These are phyloP conservation scores for Neosilurus mollespiculum DNA, from an alignment of 2,797 vertebrate genomes.

Conservation along the genomic window DNA sequence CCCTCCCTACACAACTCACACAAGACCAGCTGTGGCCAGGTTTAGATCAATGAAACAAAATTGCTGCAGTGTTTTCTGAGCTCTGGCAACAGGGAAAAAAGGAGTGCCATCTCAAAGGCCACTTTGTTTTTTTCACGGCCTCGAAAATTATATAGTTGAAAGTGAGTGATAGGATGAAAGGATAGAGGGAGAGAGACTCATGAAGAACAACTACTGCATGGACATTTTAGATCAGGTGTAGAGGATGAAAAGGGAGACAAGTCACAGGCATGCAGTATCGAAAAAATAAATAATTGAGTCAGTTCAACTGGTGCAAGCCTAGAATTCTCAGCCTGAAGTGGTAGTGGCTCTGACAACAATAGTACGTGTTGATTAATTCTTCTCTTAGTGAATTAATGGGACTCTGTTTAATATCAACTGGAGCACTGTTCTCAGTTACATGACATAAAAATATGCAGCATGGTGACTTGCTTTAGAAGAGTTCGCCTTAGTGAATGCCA, in stretches of 20 bases:
- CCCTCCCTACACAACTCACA: slow-evolving; percentile 8
- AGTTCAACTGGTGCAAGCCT: slow-evolving; percentile 16
- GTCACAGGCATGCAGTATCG: slow-evolving; percentile 39
- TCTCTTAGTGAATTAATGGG: slow-evolving; percentile 53
- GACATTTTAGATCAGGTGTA: slow-evolving; percentile 55
- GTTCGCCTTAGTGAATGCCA: slow-evolving; percentile 49
- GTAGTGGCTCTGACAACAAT: slow-evolving; percentile 38
- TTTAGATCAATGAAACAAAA: slow-evolving; percentile 63
- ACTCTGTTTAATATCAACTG: slow-evolving; percentile 48
- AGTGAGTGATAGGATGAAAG: slow-evolving; percentile 63
- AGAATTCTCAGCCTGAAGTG: slow-evolving; percentile 41
- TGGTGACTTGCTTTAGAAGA: slow-evolving; percentile 34
- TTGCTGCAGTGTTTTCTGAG: slow-evolving; percentile 60
- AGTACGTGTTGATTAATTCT: slow-evolving; percentile 48
- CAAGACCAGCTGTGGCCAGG: slow-evolving; percentile 58
- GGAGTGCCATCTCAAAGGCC: slow-evolving; percentile 61
- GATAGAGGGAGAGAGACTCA: slow-evolving; percentile 51
- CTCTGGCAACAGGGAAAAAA: slow-evolving; percentile 34
- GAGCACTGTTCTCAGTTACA: slow-evolving; percentile 39
- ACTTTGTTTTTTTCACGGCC: slow-evolving; percentile 62
- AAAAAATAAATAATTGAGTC: slow-evolving; percentile 57
- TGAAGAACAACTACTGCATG: slow-evolving; percentile 55
- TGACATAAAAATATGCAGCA: slow-evolving; percentile 57
- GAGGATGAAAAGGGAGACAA: slow-evolving; percentile 57
- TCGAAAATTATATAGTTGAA: slow-evolving; percentile 62